These are phyloP conservation scores for Nymphicus hollandicus DNA, from an alignment of 2,113 vertebrate genomes.

Conservation along the genomic window DNA sequence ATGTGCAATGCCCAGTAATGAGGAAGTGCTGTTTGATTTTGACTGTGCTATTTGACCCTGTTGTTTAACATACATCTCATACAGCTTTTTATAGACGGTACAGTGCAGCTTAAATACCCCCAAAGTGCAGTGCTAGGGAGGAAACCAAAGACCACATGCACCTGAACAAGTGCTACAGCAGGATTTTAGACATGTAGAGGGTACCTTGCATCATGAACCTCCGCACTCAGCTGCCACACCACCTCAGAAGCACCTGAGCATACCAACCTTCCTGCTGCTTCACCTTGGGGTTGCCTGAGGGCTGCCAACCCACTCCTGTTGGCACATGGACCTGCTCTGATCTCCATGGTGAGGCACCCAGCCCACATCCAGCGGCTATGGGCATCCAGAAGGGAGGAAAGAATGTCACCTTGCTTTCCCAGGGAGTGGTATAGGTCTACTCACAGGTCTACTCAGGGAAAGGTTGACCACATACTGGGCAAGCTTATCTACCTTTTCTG, in stretches of 20 bases:
- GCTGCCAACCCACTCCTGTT: not conserved
- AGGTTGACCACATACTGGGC: not conserved
- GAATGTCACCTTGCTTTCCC: not conserved
- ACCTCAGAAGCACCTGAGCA: not conserved
- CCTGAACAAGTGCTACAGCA: not conserved
- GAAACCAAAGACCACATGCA: not conserved
- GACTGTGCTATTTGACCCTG: not conserved
- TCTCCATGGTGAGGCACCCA: accelerated
- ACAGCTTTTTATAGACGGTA: not conserved
- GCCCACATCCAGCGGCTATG: not conserved
- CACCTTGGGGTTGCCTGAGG: not conserved
- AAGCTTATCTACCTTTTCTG: not conserved
- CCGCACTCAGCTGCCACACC: not conserved
- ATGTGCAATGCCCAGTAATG: not conserved
- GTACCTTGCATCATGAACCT: accelerated
- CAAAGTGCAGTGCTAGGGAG: not conserved
- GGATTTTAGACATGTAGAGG: not conserved
- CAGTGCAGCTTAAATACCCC: not conserved
- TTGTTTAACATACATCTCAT: not conserved
- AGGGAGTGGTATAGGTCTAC: not conserved
- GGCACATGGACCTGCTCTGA: not conserved
- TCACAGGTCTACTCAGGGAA: not conserved
- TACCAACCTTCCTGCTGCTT: not conserved
- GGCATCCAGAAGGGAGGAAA: not conserved
- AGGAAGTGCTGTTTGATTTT: not conserved